phyloP scores from a whole-genome alignment of 2,113 vertebrate species.

The Pristiophorus japonicus region DNA sequence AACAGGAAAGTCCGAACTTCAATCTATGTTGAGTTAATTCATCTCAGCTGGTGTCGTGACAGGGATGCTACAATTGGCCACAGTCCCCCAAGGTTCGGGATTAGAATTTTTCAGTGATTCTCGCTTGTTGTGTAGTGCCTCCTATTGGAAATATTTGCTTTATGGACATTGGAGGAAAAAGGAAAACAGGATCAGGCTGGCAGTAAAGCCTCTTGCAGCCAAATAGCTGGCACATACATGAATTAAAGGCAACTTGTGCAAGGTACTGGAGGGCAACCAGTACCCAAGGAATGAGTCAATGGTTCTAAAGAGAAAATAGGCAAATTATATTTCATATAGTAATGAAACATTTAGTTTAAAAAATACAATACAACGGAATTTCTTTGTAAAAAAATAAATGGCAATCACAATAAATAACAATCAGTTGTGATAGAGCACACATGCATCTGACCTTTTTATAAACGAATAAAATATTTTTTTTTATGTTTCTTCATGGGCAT shows the following conservation, averaged over 20 bases:
- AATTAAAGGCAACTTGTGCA: neutral
- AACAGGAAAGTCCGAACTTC: neutral
- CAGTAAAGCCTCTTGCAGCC: neutral
- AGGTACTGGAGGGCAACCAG: neutral
- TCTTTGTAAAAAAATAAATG: neutral
- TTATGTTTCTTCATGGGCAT: neutral
- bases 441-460: neutral
- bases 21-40: neutral
- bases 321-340: neutral
- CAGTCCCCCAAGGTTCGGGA: neutral
- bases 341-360: neutral
- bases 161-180: neutral
- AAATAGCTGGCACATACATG: neutral
- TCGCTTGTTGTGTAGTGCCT: neutral
- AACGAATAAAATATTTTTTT: neutral
- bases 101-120: neutral
- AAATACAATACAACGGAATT: neutral
- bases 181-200: neutral
- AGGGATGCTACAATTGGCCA: neutral
- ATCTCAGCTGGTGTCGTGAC: neutral
- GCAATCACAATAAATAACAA: neutral
- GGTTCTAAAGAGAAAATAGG: neutral
- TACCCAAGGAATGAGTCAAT: neutral
- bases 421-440: neutral
- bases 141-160: neutral